Evolutionary conservation across 2,888 invertebrate species (phyloP).

Genomic region (Erebia ligea): DNA sequence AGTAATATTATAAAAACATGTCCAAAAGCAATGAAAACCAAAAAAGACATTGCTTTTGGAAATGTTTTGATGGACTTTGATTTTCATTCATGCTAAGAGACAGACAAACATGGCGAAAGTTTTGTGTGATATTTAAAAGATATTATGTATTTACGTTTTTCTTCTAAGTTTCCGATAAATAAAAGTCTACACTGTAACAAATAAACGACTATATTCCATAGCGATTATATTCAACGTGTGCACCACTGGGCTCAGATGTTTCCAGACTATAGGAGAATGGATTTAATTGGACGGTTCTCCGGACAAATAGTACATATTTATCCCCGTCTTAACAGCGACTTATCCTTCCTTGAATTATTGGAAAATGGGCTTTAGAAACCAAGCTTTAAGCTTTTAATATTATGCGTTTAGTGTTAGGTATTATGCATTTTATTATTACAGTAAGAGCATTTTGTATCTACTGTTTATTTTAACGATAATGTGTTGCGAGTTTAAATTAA

Average conservation of each 20-base stretch:
- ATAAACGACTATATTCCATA: not conserved
- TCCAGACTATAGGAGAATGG: constrained; percentile 58
- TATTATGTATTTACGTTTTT: not conserved
- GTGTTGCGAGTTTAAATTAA: too few species aligned
- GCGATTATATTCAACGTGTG: not conserved
- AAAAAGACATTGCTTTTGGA: too few species aligned
- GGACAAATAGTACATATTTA: constrained; percentile 56
- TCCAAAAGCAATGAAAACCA: too few species aligned
- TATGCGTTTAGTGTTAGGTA: not conserved
- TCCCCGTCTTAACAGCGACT: constrained; percentile 39
- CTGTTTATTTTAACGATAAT: too few species aligned
- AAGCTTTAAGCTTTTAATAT: not conserved
- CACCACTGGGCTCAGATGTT: constrained; percentile 53
- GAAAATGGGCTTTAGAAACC: constrained; percentile 5
- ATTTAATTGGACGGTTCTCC: constrained; percentile 58
- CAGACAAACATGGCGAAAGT: too few species aligned
- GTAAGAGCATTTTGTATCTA: too few species aligned
- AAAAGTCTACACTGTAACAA: not conserved
- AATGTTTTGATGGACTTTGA: too few species aligned
- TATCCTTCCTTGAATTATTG: constrained; percentile 23
- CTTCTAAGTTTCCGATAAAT: not conserved
- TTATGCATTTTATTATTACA: not conserved
- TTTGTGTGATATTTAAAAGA: too few species aligned
- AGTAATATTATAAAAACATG: too few species aligned
- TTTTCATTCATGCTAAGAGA: too few species aligned